Evolutionary conservation across 2,113 vertebrate species (phyloP), one percentile per base, ranked within the genome.

Genomic region (Atlantisia rogersi): DNA sequence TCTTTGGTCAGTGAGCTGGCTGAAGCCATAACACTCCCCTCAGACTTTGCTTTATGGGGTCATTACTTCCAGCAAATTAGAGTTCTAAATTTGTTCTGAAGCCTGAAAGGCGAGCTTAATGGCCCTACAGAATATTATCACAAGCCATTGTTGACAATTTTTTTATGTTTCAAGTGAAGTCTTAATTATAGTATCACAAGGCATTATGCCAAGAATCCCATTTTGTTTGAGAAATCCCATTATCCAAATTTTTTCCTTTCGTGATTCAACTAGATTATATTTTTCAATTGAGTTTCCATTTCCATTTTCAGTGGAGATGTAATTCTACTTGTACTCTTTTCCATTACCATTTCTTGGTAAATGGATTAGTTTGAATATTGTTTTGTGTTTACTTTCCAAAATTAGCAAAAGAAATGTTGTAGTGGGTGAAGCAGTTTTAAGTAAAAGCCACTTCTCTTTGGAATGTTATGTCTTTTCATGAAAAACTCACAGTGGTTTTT

Each of bases 161-260:
- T 87, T 67, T 42, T 74, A 58, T 8, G 8, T 88, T 88, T 90
- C 55, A 85, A 82, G 19, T 21, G 28, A 85, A 67, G 31, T 80
- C 87, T 77, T 85, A 88, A 80, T 83, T 65, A 59, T 24, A 4
- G 10, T 81, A 77, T 70, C 71, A 82, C 8, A 70, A 83, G 85
- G 59, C 42, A 42, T 26, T 63, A 32, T 64, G 92, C 64, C 68
- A 88, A 71, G 48, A 87, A 67, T 68, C 42, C 46, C 35, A 85
- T 90, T 96, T 94, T 88, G 44, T 86, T 58, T 81, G 11, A 87
- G 46, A 68, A 94, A 96, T 68, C 29, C 21, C 28, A 56, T 95
- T 69, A 53, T 24, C 69, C 31, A 37, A 3, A 1, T 22, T 73
- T 56, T 62, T 95, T 42, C 22, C 28, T 42, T 87, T 82, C 87